Conservation (phyloP, 2,113 vertebrate species). For the Phylloscopus trochiloides region DNA sequence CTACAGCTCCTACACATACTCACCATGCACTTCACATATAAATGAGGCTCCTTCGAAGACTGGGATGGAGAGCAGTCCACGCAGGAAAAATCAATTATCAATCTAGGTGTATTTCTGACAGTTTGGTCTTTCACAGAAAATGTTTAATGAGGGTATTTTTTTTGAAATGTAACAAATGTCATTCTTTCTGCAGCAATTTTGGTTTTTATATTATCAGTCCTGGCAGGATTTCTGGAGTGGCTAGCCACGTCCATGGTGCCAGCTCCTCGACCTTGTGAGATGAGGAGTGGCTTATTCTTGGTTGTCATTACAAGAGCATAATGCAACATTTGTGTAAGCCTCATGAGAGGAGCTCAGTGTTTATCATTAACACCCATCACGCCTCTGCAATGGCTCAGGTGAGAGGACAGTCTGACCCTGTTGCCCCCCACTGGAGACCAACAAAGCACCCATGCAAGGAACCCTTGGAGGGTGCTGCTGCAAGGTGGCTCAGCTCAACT, state of each 20-base stretch:
- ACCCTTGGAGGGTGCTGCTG: not conserved
- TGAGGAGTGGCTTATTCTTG: not conserved
- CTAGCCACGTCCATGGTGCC: not conserved
- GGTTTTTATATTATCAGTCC: not conserved
- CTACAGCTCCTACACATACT: not conserved
- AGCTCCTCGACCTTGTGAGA: constrained; percentile 17
- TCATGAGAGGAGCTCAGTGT: not conserved
- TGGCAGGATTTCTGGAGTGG: constrained; percentile 18
- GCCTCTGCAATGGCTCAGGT: not conserved
- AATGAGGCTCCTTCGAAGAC: not conserved
- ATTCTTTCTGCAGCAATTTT: not conserved
- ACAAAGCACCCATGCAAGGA: not conserved
- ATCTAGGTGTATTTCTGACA: not conserved
- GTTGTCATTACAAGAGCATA: not conserved
- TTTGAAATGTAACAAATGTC: constrained; percentile 10
- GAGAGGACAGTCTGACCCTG: not conserved
- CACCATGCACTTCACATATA: not conserved
- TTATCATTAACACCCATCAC: not conserved
- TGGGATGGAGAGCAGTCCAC: not conserved
- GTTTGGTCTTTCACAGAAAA: constrained; percentile 29
- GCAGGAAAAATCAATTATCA: constrained; percentile 13
- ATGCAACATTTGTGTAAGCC: not conserved
- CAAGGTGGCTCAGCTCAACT: not conserved
- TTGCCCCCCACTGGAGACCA: not conserved
- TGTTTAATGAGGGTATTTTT: constrained; percentile 12